Evolutionary conservation across 2,797 vertebrate genomes (phyloP), one percentile per base, ranked within the genome.

Genomic region (Dromococcyx pavoninus): DNA sequence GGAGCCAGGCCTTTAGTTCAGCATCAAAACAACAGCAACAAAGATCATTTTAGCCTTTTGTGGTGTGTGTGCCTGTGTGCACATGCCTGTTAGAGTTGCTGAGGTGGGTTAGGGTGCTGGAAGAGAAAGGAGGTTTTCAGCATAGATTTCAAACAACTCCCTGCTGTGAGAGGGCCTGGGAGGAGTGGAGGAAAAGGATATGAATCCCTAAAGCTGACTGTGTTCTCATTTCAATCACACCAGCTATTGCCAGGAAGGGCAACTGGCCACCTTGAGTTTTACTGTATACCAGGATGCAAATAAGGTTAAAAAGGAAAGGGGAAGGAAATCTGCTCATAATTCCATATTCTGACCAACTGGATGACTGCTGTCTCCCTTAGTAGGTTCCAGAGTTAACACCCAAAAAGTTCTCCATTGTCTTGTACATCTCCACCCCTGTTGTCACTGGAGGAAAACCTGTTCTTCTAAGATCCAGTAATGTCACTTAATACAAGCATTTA

Each of bases 1-100:
- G 79, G 79, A 71, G 50, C 44, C 54, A 32, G 28, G 57, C 30
- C 73, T 95, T 97, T 92, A 92, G 92, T 79, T 94, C 62, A 44
- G 66, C 87, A 94, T 95, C 91, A 94, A 86, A 96, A 95, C 90
- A 94, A 82, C 67, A 88, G 60, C 69, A 91, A 74, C 61, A 84
- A 87, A 93, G 65, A 82, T 53, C 77, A 5, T 19, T 1, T 62
- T 8, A 57, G 85, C 53, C 19, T 89, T 86, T 86, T 48, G 71
- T 62, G 88, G 23, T 0, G 25, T 3, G 33, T 18, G n/a, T 15
- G 46, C 46, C 23, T 24, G 46, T 21, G 13, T 11, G 7, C 43
- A 62, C 0, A 2, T 44, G 66, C 48, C 62, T 75, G 15, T 50
- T 37, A 1, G 64, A 81, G 50, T 17, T 37, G 37, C 60, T 58